Evolutionary conservation across 2,888 invertebrate genomes (phyloP).

Genomic region (Autographa gamma): DNA sequence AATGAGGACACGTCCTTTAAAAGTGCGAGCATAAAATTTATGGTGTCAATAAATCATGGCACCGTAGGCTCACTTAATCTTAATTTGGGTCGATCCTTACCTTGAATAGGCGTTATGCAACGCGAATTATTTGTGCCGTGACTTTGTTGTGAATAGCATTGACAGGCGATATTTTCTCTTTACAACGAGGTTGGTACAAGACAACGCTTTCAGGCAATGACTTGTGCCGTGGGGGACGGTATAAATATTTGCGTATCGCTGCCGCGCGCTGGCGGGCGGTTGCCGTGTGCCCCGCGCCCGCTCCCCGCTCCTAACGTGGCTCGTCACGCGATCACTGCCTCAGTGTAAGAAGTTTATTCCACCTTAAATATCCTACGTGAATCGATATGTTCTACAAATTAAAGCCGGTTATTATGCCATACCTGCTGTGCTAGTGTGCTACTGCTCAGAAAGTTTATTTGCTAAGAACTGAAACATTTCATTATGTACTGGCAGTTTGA

Average conservation of each 20-base stretch:
- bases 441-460: conserved; percentile 1
- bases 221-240: conserved; percentile 74
- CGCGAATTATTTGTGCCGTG: conserved; percentile 71
- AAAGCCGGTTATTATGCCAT: conserved; percentile 53
- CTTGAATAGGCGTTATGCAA: conserved; percentile 63
- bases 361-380: conserved; percentile 75
- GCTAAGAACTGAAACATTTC: conserved; percentile 13
- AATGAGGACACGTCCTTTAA: conserved; percentile 33
- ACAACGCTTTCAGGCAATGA: conserved; percentile 85
- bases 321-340: conserved; percentile 76
- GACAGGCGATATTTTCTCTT: conserved; percentile 81
- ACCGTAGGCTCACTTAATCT: conserved; percentile 70
- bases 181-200: conserved; percentile 78
- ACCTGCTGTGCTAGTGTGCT: conserved; percentile 10
- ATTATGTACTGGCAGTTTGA: background rate
- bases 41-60: conserved; percentile 63
- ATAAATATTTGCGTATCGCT: conserved; percentile 85
- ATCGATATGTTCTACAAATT: conserved; percentile 75
- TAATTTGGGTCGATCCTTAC: conserved; percentile 65
- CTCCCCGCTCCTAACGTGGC: conserved; percentile 66
- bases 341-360: conserved; percentile 78
- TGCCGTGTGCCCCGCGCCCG: conserved; percentile 59
- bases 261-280: conserved; percentile 56
- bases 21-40: conserved; percentile 54
- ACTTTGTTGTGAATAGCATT: conserved; percentile 77